Conservation (phyloP, 1,140 invertebrate species). For the Drosophila tsacasi region DNA sequence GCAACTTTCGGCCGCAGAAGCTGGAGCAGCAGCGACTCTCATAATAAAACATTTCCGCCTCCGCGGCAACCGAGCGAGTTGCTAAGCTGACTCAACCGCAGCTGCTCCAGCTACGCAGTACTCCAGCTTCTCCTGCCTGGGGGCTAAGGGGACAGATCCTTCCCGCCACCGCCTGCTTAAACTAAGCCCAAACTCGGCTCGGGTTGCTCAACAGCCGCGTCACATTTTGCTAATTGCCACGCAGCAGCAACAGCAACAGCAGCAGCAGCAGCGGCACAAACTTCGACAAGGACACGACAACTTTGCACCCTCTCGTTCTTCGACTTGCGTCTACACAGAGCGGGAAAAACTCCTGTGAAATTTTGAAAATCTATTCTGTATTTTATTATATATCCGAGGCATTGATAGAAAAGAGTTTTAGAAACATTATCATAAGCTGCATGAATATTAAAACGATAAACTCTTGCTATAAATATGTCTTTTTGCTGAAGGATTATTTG, state of each 20-base stretch:
- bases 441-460: background rate
- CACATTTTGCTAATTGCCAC: constrained; percentile 62
- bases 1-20: constrained; percentile 18
- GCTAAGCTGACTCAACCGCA: constrained; percentile 37
- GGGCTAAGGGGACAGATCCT: background rate
- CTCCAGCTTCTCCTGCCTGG: background rate
- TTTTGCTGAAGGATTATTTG: too few species aligned
- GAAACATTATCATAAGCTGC: background rate
- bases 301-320: constrained; percentile 43
- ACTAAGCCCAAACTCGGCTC: constrained; percentile 56
- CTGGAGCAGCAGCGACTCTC: constrained; percentile 4
- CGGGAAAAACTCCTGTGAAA: background rate
- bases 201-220: constrained; percentile 60
- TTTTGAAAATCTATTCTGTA: background rate
- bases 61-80: constrained; percentile 26
- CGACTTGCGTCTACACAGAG: constrained; percentile 6
- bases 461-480: background rate
- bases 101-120: background rate
- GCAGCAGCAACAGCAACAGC: constrained; percentile 21
- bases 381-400: background rate
- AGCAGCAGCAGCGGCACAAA: constrained; percentile 29
- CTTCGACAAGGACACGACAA: constrained; percentile 61
- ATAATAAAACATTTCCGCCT: constrained; percentile 52
- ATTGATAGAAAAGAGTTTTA: background rate
- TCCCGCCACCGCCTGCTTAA: constrained; percentile 15